Evolutionary conservation across 2,888 invertebrate species (phyloP).

Genomic region (Ornithoptera alexandrae): DNA sequence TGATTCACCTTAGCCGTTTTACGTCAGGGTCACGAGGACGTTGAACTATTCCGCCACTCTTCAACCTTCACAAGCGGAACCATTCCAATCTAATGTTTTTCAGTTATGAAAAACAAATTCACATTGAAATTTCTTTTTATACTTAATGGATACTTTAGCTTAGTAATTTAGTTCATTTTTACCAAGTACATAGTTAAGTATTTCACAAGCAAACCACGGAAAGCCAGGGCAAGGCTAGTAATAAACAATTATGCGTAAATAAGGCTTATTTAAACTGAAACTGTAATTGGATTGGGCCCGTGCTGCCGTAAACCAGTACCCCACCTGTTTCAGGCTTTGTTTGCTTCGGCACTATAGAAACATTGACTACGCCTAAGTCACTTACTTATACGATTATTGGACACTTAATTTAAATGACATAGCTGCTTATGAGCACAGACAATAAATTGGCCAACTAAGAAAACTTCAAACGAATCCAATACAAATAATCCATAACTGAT

Average conservation of each 20-base stretch:
- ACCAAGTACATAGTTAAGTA: neutral
- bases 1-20: too few species aligned
- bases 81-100: too few species aligned
- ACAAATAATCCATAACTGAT: too few species aligned
- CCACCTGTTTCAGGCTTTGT: conserved; percentile 18
- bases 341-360: neutral
- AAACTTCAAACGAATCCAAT: too few species aligned
- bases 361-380: neutral
- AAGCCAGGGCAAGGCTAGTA: neutral
- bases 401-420: neutral
- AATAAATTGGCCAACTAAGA: too few species aligned
- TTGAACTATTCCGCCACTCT: too few species aligned
- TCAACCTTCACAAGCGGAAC: too few species aligned
- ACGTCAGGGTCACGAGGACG: too few species aligned
- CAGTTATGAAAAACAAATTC: neutral
- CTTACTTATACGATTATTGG: neutral
- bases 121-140: neutral
- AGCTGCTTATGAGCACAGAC: neutral
- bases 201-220: neutral
- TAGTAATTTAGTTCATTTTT: neutral
- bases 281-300: conserved; percentile 14
- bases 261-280: conserved; percentile 16
- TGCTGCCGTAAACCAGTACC: conserved; percentile 2
- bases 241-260: conserved; percentile 17
- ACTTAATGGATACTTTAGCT: neutral